Evolutionary conservation across 2,113 vertebrate genomes (phyloP).

Genomic region (Melanostigma gelatinosum): DNA sequence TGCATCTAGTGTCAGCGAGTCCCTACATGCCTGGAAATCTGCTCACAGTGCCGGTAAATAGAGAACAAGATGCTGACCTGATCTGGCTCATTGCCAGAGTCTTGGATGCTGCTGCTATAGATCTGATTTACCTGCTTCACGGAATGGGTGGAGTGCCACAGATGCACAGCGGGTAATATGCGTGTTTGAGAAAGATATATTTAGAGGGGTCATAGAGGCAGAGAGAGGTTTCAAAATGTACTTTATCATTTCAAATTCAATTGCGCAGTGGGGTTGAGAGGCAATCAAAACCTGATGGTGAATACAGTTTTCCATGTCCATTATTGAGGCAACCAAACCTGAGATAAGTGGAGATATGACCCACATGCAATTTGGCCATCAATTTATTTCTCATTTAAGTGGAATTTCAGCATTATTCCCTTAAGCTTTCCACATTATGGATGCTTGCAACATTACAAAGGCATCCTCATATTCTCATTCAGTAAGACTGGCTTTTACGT

Average conservation of each 20-base stretch:
- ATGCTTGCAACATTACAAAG: slow-evolving; percentile 68
- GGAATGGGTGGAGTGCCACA: slow-evolving; percentile 43
- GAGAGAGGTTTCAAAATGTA: slow-evolving; percentile 36
- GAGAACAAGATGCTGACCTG: slow-evolving; percentile 56
- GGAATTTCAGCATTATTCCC: slow-evolving; percentile 79
- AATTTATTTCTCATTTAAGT: slow-evolving; percentile 82
- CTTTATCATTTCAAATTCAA: slow-evolving; percentile 50
- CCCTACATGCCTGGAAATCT: slow-evolving; percentile 53
- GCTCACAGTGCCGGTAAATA: slow-evolving; percentile 65
- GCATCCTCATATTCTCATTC: slow-evolving; percentile 76
- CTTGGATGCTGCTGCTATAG: slow-evolving; percentile 58
- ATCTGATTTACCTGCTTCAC: slow-evolving; percentile 74
- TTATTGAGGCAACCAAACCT: slow-evolving; percentile 65
- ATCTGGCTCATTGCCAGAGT: slow-evolving; percentile 66
- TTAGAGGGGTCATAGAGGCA: not conserved
- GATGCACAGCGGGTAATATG: slow-evolving; percentile 53
- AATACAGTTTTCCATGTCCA: slow-evolving; percentile 34
- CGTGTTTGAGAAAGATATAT: slow-evolving; percentile 26
- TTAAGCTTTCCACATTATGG: slow-evolving; percentile 67
- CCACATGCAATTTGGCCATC: slow-evolving; percentile 77
- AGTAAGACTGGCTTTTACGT: slow-evolving; percentile 71
- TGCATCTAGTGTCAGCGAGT: slow-evolving; percentile 29
- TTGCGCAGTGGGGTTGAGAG: not conserved
- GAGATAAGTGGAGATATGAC: slow-evolving; percentile 70
- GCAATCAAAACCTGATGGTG: slow-evolving; percentile 32